phyloP scores from a whole-genome alignment of 2,888 invertebrate genomes.

The Dendrolimus pini region DNA sequence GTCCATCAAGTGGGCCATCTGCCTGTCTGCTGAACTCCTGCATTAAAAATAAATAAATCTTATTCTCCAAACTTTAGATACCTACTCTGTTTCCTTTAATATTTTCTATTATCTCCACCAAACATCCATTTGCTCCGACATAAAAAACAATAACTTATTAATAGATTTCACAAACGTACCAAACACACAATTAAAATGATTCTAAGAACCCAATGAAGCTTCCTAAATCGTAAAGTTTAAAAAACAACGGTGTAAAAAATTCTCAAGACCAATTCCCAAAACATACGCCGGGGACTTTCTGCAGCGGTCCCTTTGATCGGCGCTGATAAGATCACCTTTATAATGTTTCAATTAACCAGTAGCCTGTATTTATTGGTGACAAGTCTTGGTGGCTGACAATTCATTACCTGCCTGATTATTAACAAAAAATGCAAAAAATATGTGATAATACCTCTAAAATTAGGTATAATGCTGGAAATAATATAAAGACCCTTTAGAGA shows the following conservation, averaged over 20 bases:
- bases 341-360: constrained; percentile 76
- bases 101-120: too few relatives aligned
- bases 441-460: too few relatives aligned
- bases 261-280: constrained; percentile 36
- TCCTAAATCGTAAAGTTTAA: constrained; percentile 23
- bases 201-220: constrained; percentile 20
- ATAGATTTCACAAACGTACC: not conserved
- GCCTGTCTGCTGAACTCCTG: too few relatives aligned
- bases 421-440: not conserved
- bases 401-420: constrained; percentile 49
- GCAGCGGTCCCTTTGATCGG: constrained; percentile 51
- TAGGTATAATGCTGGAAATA: too few relatives aligned
- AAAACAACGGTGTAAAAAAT: constrained; percentile 7
- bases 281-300: constrained; percentile 25
- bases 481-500: too few relatives aligned
- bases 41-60: too few relatives aligned
- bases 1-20: too few relatives aligned
- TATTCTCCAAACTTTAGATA: too few relatives aligned
- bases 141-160: not conserved
- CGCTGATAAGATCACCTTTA: constrained; percentile 63
- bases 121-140: too few relatives aligned
- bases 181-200: constrained; percentile 3
- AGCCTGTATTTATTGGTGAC: constrained; percentile 71
- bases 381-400: constrained; percentile 34
- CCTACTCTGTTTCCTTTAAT: too few relatives aligned